Evolutionary conservation across 2,113 vertebrate genomes (phyloP), one percentile per base, ranked within the genome.

Genomic region (Pimephales promelas): DNA sequence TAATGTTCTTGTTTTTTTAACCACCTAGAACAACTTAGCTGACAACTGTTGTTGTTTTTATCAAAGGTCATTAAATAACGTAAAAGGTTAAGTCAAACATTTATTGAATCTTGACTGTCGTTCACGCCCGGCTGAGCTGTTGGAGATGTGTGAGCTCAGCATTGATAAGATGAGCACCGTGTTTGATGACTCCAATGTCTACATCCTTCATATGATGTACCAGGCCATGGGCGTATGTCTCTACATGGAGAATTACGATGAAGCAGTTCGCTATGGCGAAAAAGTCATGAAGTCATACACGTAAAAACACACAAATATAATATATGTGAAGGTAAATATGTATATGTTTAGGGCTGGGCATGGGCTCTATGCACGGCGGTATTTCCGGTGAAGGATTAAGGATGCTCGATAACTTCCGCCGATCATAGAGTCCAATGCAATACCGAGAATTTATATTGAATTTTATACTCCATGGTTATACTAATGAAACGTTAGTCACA

Each of bases 171-270:
- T 99, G 98, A 94, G 96, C 74, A 79, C 92, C 0, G 91, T 97
- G 77, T 99, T 99, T 36, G 95, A 95, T 34, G 96, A 97, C 54
- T 92, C 94, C 52, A 99, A 98, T 4, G 94, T 99, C 71, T 99
- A 98, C 92, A 94, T 99, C 96, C 90, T 99, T 34, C 98, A 99
- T 89, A 97, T 99, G 97, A 97, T 96, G 95, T 99, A 99, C 92
- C 98, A 99, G 89, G 97, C 97, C 87, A 99, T 99, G 98, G 98
- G 98, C 1, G 94, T 99, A 71, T 99, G 97, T 86, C 88, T 98
- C 22, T 97, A 95, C 1, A 90, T 94, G 94, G 92, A 96, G 66
- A 95, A 97, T 88, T 93, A 95, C 91, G 95, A 97, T 0, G 94
- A 93, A 47, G 97, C 98, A 0, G 89, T 98, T 81, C 89, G 90